Evolutionary conservation across 2,797 vertebrate genomes (phyloP).

Genomic region (Psittacula echo): DNA sequence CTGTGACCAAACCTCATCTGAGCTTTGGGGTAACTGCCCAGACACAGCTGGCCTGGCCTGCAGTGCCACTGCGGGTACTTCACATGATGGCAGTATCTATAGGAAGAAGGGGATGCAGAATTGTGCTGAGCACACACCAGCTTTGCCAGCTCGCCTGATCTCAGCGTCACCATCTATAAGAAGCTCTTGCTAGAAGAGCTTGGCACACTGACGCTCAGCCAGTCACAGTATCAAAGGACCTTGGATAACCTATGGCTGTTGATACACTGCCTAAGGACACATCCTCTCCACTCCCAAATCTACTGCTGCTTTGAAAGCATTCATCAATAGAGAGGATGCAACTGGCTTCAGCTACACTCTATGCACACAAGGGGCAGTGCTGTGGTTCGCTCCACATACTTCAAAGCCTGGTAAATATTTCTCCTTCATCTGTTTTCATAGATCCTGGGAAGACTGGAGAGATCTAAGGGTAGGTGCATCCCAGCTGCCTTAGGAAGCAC

Average conservation of each 20-base stretch:
- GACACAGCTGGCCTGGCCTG: slow-evolving; percentile 46
- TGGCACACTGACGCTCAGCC: not conserved
- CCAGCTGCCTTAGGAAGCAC: not conserved
- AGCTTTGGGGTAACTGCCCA: slow-evolving; percentile 16
- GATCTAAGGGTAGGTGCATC: not conserved
- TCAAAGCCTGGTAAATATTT: not conserved
- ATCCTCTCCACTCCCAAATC: not conserved
- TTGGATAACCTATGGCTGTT: not conserved
- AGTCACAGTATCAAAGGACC: not conserved
- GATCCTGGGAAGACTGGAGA: not conserved
- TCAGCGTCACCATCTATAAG: not conserved
- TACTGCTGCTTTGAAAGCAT: not conserved
- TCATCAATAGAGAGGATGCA: not conserved
- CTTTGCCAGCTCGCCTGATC: not conserved
- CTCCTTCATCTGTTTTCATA: not conserved
- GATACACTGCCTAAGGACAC: not conserved
- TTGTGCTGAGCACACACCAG: not conserved
- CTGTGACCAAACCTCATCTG: slow-evolving; percentile 27
- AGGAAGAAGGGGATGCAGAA: not conserved
- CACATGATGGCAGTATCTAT: not conserved
- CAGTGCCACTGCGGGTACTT: not conserved
- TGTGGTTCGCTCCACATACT: not conserved
- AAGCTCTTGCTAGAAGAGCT: not conserved
- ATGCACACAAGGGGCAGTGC: accelerated
- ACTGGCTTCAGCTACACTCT: not conserved